A percentile compares a stretch with the other conserved stretches of the same genome.
Evolutionary conservation across 2,888 invertebrate species (phyloP).

Genomic region (Drosophila pseudotalamancana): DNA sequence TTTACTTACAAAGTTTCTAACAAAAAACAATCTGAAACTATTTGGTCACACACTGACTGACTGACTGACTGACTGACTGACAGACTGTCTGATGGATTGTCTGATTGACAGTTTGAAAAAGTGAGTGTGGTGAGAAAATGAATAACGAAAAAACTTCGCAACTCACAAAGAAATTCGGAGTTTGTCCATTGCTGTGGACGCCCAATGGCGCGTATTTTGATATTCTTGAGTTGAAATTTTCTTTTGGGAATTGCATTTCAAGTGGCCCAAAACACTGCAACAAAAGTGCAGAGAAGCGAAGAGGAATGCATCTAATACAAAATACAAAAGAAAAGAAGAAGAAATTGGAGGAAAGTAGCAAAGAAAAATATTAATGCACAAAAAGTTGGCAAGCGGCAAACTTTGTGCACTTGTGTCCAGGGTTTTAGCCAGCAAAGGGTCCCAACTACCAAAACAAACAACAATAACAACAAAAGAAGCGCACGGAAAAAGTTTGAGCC

Average conservation of each 20-base stretch:
- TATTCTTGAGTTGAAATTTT: slow-evolving; percentile 57
- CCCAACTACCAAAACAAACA: background rate
- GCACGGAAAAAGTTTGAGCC: slow-evolving; percentile 13
- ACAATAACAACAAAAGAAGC: slow-evolving; percentile 8
- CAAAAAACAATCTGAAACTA: background rate
- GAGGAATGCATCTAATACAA: slow-evolving; percentile 50
- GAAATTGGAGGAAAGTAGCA: no score
- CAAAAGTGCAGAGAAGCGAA: slow-evolving; percentile 24
- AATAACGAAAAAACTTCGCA: background rate
- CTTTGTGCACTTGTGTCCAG: slow-evolving; percentile 41
- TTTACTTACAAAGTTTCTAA: background rate
- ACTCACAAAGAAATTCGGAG: slow-evolving; percentile 7
- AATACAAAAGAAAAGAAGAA: slow-evolving; percentile 14
- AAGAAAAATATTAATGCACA: slow-evolving; percentile 61
- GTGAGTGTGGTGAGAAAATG: slow-evolving; percentile 15
- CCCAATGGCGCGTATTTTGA: slow-evolving; percentile 42
- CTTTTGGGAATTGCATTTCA: slow-evolving; percentile 58
- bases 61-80: slow-evolving; percentile 18
- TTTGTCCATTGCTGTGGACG: slow-evolving; percentile 17
- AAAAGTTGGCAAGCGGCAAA: slow-evolving; percentile 48
- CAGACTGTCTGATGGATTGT: slow-evolving; percentile 8
- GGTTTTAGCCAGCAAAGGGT: slow-evolving; percentile 13
- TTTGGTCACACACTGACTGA: slow-evolving; percentile 1
- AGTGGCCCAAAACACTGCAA: slow-evolving; percentile 28
- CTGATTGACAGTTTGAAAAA: no score